Conservation (phyloP, 2,113 vertebrate species). For the Redunca redunca region DNA sequence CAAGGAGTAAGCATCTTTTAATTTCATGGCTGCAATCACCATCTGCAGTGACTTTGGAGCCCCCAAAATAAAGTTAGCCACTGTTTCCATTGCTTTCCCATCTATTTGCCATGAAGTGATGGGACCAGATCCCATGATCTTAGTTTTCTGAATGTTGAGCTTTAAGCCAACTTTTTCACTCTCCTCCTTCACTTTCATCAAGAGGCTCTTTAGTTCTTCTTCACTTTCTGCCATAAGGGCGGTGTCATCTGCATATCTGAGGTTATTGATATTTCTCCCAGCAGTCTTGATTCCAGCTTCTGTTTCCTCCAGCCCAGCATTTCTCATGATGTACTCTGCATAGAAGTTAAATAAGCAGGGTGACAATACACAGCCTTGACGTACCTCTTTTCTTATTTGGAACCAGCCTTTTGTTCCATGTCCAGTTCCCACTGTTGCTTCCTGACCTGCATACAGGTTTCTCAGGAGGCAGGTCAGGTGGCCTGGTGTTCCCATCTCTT, state of each 20-base stretch:
- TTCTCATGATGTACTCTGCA: background rate
- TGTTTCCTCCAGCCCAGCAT: background rate
- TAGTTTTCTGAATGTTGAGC: background rate
- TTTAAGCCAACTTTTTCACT: background rate
- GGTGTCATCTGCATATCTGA: background rate
- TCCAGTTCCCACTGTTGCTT: background rate
- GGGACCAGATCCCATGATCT: background rate
- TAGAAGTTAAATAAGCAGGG: background rate
- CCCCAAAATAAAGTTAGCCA: rapidly evolving
- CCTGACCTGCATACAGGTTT: background rate
- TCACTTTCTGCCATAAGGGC: background rate
- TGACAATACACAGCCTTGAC: background rate
- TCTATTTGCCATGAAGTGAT: background rate
- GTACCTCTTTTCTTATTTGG: rapidly evolving
- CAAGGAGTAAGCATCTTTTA: background rate
- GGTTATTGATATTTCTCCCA: background rate
- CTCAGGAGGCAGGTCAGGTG: background rate
- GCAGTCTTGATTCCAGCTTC: background rate
- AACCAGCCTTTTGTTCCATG: background rate
- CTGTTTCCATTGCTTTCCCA: background rate
- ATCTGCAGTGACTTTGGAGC: background rate
- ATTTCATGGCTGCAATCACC: background rate
- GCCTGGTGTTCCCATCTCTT: background rate
- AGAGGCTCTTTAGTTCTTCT: background rate
- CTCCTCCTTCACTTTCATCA: background rate